Evolutionary conservation across 2,113 vertebrate species (phyloP).

Genomic region (Corythornis cristatus): DNA sequence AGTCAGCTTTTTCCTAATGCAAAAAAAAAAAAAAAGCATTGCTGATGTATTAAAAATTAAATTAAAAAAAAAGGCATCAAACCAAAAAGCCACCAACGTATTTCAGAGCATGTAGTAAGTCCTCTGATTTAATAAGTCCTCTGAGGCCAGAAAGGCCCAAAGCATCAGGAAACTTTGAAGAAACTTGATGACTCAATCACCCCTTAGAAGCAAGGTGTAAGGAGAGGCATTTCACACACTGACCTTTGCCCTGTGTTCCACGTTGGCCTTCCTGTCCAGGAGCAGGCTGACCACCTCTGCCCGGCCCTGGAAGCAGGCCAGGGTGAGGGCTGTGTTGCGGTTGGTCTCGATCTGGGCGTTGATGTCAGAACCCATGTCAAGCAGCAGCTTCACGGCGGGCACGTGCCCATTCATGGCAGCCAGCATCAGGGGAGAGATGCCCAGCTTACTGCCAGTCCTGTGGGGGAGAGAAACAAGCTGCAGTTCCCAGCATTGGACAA

Average conservation of each 20-base stretch:
- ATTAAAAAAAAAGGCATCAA: not conserved
- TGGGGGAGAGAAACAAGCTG: slow-evolving; percentile 8
- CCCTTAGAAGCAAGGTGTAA: not conserved
- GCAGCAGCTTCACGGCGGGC: slow-evolving; percentile 93
- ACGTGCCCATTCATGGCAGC: slow-evolving; percentile 98
- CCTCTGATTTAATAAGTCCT: not conserved
- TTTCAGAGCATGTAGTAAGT: not conserved
- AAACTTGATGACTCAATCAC: not conserved
- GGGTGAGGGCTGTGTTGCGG: slow-evolving; percentile 95
- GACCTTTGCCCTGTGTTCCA: slow-evolving; percentile 98
- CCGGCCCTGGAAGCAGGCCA: slow-evolving; percentile 97
- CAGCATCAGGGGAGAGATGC: slow-evolving; percentile 97
- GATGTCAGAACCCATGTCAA: slow-evolving; percentile 99
- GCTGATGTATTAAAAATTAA: not conserved
- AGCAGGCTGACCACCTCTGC: slow-evolving; percentile 98
- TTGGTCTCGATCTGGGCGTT: slow-evolving; percentile 99
- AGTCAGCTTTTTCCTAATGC: not conserved
- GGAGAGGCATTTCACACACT: not conserved
- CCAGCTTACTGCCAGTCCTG: slow-evolving; percentile 97
- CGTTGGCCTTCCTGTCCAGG: slow-evolving; percentile 96
- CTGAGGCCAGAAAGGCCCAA: not conserved
- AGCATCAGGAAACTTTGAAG: not conserved
- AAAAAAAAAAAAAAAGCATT: not conserved
- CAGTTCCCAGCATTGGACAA: not conserved
- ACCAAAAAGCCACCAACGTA: not conserved